Evolutionary conservation across 1,140 invertebrate genomes (phyloP).

Genomic region (Temnothorax curvispinosus): DNA sequence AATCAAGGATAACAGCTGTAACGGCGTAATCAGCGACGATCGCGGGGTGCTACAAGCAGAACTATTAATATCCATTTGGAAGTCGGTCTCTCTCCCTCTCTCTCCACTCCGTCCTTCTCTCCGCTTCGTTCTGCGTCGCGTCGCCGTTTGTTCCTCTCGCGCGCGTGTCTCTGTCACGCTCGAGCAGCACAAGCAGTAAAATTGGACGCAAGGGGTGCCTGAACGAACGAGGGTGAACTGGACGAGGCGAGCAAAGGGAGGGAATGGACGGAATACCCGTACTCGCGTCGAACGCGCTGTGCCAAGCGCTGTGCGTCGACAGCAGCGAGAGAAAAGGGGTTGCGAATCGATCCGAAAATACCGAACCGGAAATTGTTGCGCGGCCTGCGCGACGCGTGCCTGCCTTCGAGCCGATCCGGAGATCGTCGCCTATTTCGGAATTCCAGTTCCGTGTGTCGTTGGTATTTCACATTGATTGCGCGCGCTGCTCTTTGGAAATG

Average conservation of each 20-base stretch:
- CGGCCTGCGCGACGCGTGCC: conserved; percentile 38
- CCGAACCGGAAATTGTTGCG: conserved; percentile 75
- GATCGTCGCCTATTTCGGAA: conserved; percentile 53
- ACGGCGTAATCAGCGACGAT: conserved; percentile 83
- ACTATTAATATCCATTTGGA: conserved; percentile 84
- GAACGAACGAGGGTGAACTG: conserved; percentile 56
- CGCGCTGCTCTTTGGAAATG: conserved; percentile 29
- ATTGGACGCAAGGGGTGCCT: conserved; percentile 64
- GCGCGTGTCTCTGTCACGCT: conserved; percentile 59
- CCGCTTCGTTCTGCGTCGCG: neutral
- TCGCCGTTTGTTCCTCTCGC: conserved; percentile 12
- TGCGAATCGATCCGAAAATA: conserved; percentile 76
- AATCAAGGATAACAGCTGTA: conserved; percentile 83
- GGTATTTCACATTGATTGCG: conserved; percentile 48
- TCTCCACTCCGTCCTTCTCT: neutral
- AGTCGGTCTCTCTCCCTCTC: conserved; percentile 61
- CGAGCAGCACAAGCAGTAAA: conserved; percentile 50
- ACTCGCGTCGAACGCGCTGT: conserved; percentile 26
- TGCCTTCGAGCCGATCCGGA: conserved; percentile 39
- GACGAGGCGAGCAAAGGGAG: conserved; percentile 17
- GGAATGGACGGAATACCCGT: conserved; percentile 24
- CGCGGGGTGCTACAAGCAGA: conserved; percentile 74
- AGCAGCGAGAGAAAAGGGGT: conserved; percentile 68
- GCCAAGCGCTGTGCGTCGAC: conserved; percentile 28
- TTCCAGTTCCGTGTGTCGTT: conserved; percentile 6